These are phyloP conservation scores for Microtus montanus DNA, from an alignment of 2,113 vertebrate genomes.

Conservation along the genomic window DNA sequence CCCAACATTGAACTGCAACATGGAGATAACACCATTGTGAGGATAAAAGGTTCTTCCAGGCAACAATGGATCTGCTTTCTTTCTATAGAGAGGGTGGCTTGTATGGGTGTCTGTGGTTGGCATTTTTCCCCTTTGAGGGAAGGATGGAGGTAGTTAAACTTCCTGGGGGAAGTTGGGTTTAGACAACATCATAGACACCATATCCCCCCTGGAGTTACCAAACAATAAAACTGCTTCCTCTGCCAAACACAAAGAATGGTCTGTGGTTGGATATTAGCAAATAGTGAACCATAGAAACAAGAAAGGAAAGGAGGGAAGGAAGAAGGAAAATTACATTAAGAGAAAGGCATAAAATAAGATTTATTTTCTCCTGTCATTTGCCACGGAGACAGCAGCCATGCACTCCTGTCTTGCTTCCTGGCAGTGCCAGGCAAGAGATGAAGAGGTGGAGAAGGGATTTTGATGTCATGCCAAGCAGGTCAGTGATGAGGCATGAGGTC, in stretches of 20 bases:
- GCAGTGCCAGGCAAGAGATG: not conserved
- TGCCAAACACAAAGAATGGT: constrained; percentile 71
- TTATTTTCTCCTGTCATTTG: constrained; percentile 27
- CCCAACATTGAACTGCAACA: not conserved
- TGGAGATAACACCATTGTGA: not conserved
- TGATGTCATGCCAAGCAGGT: constrained; percentile 12
- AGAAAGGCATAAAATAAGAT: constrained; percentile 33
- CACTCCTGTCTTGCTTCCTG: not conserved
- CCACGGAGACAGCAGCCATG: constrained; percentile 7
- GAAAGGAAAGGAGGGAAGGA: not conserved
- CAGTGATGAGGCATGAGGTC: not conserved
- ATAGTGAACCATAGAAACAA: constrained; percentile 57
- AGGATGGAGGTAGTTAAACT: constrained; percentile 60
- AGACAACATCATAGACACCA: constrained; percentile 73
- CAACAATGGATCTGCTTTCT: not conserved
- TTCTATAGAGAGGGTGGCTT: not conserved
- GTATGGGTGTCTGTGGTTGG: not conserved
- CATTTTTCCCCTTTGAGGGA: constrained; percentile 21
- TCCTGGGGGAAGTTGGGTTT: constrained; percentile 63
- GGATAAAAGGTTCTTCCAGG: not conserved
- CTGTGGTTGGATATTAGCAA: constrained; percentile 73
- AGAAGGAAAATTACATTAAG: not conserved
- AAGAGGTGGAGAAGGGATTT: not conserved
- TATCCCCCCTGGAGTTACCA: constrained; percentile 69
- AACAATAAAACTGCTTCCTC: constrained; percentile 73